Conservation (phyloP, 2,888 invertebrate species). For the Tholera decimalis region DNA sequence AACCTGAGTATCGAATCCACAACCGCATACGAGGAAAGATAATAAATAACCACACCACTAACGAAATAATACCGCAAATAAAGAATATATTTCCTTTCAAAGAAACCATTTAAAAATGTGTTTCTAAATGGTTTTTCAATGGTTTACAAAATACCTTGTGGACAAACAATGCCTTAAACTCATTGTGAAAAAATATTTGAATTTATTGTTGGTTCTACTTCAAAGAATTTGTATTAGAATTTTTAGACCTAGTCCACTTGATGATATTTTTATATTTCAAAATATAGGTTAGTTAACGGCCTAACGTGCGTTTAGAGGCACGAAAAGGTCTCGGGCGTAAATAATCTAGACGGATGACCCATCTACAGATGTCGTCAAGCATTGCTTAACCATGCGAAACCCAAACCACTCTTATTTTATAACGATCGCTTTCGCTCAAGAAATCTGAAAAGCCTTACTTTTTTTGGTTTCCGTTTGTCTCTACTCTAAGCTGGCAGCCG, state of each 20-base stretch:
- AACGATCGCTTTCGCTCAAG: neutral
- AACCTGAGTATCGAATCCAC: neutral
- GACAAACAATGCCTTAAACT: neutral
- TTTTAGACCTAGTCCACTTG: neutral
- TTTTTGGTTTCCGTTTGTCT: constrained; percentile 24
- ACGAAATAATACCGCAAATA: neutral
- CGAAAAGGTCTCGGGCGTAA: no score
- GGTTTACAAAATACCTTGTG: neutral
- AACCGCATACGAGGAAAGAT: neutral
- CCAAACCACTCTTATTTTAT: neutral
- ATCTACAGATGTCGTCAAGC: neutral
- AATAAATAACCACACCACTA: no score
- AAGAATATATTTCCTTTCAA: neutral
- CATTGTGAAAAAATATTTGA: neutral
- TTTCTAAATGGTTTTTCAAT: no score
- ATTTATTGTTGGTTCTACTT: constrained; percentile 16
- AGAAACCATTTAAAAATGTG: constrained; percentile 6
- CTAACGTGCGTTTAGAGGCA: no score
- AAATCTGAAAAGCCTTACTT: no score
- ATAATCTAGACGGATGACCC: no score
- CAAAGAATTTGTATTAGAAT: constrained; percentile 15
- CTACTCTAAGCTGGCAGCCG: constrained; percentile 8
- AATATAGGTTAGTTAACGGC: no score
- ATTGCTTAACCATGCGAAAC: neutral
- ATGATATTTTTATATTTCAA: no score